Conservation (phyloP, 2,888 invertebrate species). For the Chalcosyrphus nemorum region DNA sequence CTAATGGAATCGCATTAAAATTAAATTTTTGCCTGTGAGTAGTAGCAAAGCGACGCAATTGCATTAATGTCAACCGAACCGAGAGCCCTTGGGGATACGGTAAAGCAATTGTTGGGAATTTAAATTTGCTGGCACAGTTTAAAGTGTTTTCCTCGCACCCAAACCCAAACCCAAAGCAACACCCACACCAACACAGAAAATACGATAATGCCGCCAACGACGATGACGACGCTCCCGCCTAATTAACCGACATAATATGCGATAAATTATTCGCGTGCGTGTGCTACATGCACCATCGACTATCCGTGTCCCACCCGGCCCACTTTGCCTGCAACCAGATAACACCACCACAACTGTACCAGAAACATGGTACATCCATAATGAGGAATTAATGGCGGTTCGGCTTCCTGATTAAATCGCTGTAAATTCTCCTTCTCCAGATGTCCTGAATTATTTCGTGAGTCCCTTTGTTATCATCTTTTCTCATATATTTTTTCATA, state of each 20-base stretch:
- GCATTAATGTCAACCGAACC: constrained; percentile 41
- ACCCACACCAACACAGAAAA: too few relatives aligned
- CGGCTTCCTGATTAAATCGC: constrained; percentile 55
- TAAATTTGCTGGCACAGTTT: constrained; percentile 47
- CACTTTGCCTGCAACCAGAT: constrained; percentile 17
- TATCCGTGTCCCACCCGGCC: neutral
- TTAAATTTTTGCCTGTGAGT: constrained; percentile 35
- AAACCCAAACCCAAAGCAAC: too few relatives aligned
- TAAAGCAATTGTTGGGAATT: constrained; percentile 55
- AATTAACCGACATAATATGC: constrained; percentile 62
- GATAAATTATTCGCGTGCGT: constrained; percentile 56
- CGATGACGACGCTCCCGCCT: constrained; percentile 2
- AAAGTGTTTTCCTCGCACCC: constrained; percentile 45
- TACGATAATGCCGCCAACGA: too few relatives aligned
- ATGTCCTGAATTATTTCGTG: constrained; percentile 38
- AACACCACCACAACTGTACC: constrained; percentile 14
- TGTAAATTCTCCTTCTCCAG: constrained; percentile 28
- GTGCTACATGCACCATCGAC: constrained; percentile 29
- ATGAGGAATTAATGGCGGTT: constrained; percentile 58
- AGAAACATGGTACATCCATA: constrained; percentile 38
- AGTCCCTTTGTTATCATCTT: neutral
- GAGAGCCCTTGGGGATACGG: constrained; percentile 30
- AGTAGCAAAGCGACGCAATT: constrained; percentile 38
- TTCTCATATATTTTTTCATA: neutral
- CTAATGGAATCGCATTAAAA: constrained; percentile 64